Base-by-base conservation (phyloP, 2,888 invertebrate genomes). In the Acrobasis repandana region DNA sequence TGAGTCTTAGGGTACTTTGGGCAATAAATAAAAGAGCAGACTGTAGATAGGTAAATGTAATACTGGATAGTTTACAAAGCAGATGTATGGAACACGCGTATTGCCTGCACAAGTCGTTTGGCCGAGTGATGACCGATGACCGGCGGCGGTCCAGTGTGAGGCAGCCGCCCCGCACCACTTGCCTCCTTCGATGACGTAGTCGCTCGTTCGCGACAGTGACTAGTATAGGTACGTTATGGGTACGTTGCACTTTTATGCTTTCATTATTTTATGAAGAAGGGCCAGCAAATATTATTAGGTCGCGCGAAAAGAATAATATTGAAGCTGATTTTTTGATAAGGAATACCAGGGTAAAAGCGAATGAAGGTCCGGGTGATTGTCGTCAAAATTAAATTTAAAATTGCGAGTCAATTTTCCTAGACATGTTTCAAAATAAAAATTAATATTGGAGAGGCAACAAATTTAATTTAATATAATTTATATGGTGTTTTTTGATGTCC, bases 261-360 rank as follows among this genome's bases (percentile, higher is more conserved):
- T n/a, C 43, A 1, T 43, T 43, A 43, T 43, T 43, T 43, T 43
- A 15, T 28, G 34, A 18, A 20, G 50, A 50, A 28, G 58, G 58
- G n/a, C 48, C 38, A 18, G 36, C 58, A 58, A 58, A 58, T 47
- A 57, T 46, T 58, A 50, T 58, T 58, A 50, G 9, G 38, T 48
- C 20, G 49, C n/a, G 54, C 8, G 52, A 52, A 18, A 38, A 38
- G 38, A 54, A 38, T 38, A 54, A 38, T 16, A 38, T 11, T 38
- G 38, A 16, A 54, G 54, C 18, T 20, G 43, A 54, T 54, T 16
- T 38, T 36, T 43, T 54, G 4, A 50, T 50, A 28, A 50, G 33
- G 38, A 43, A 43, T 43, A 43, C 43, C 43, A 11, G 43, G 43
- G n/a, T n/a, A 43, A 43, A 43, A 11, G 43, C 43, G 43, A 38